Evolutionary conservation across 2,797 vertebrate species (phyloP), one percentile per base, ranked within the genome.

Genomic region (Diplodus puntazzo): DNA sequence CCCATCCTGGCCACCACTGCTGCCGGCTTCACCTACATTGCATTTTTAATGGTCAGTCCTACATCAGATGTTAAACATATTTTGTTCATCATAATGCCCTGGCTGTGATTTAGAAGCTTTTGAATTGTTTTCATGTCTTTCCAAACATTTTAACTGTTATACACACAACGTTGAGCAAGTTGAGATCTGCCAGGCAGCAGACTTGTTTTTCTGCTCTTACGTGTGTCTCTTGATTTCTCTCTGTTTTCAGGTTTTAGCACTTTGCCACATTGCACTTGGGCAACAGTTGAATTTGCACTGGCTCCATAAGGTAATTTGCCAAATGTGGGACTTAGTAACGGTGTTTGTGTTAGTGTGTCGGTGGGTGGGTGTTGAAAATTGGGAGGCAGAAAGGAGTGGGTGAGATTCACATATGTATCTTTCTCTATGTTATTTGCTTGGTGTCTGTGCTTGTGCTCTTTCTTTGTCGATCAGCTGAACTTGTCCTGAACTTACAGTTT

Each of bases 1-100:
- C 97, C 98, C 72, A 97, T 99, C 83, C 93, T 99, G 11, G 94
- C 97, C 46, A 95, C 96, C 39, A 97, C 98, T 0, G 97, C 97
- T n/a, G 96, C 96, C 11, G 97, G 97, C 75, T 97, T 99, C 84
- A 98, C 95, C 0, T 99, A 99, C 82, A 89, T 99, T 17, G 87
- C 97, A 53, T 95, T 97, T 92, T 95, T 99, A 90, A 90, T 97
- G 97, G 98, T 99, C 84, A 87, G 95, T 91, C 14, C 58, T 17
- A 16, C 57, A 58, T 71, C 49, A 49, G 14, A 25, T 43, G 39
- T 14, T 59, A 23, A 11, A 12, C 5, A n/a, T 46, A 16, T 21
- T 30, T 25, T 65, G 16, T 13, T 65, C 30, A n/a, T 54, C n/a
- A 3, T 45, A 21, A 42, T 60, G n/a, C 43, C 53, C 54, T 11